Conservation (phyloP, 2,797 vertebrate genomes). For the Clarias laeviceps region DNA sequence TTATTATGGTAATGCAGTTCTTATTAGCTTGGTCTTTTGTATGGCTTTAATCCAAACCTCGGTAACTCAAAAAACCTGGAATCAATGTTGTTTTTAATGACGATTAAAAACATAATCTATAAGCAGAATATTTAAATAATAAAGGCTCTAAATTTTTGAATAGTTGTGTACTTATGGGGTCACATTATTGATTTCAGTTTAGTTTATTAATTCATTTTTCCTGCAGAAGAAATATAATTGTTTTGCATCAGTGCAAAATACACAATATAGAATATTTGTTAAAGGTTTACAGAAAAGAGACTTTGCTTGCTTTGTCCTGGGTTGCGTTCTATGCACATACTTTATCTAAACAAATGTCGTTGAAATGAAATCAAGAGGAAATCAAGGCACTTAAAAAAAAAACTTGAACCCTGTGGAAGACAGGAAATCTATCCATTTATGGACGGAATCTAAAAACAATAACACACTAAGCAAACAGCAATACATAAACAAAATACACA, state of each 20-base stretch:
- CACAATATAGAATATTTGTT: neutral
- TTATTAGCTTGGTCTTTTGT: neutral
- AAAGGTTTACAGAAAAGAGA: neutral
- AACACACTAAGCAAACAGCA: neutral
- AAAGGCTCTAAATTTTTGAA: neutral
- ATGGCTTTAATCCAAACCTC: neutral
- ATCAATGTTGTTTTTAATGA: neutral
- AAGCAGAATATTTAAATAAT: neutral
- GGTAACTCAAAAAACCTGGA: neutral
- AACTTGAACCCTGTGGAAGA: neutral
- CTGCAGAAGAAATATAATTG: neutral
- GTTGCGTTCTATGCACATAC: no score
- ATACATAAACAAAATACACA: neutral
- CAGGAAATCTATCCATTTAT: neutral
- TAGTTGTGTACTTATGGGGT: neutral
- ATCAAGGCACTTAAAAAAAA: neutral
- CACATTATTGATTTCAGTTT: neutral
- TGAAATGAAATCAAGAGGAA: neutral
- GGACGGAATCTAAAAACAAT: neutral
- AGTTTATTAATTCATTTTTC: neutral
- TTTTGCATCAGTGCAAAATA: neutral
- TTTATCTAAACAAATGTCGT: neutral
- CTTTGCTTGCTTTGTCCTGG: neutral
- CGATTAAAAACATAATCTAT: neutral
- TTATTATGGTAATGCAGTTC: neutral